These are phyloP conservation scores for Arbacia lixula DNA, from an alignment of 53 echinoderm and acorn worm species.

Conservation along the genomic window DNA sequence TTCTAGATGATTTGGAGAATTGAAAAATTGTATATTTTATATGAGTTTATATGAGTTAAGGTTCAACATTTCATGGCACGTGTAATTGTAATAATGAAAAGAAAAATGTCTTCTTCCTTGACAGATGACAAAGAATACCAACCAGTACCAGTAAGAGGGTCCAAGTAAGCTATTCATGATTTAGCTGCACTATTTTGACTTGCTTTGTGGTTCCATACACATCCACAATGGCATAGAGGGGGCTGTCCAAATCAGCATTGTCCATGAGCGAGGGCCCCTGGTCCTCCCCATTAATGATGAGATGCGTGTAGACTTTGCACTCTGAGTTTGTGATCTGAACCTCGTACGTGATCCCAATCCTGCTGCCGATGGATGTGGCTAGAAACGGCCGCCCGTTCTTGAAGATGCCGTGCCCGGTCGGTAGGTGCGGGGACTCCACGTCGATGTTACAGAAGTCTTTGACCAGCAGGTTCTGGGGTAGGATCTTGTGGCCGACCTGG, in stretches of 20 bases:
- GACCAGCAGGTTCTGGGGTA: constrained; percentile 80
- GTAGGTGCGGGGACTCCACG: constrained; percentile 54
- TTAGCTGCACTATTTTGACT: constrained; percentile 94
- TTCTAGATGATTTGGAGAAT: no score
- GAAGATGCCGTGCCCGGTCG: constrained; percentile 4
- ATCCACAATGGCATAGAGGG: constrained; percentile 93
- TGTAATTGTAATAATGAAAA: no score
- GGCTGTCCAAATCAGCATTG: constrained; percentile 75
- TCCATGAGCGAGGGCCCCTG: constrained; percentile 91
- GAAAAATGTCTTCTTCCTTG: not conserved
- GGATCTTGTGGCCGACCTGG: constrained; percentile 70
- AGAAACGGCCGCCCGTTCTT: constrained; percentile 62
- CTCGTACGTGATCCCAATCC: constrained; percentile 92
- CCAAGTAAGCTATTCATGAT: no score
- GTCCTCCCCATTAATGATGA: constrained; percentile 96
- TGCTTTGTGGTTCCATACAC: constrained; percentile 98
- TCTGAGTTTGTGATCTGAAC: constrained; percentile 47
- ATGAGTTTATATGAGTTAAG: no score
- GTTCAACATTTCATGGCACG: no score
- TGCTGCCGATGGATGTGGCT: constrained; percentile 89
- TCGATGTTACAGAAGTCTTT: constrained; percentile 76
- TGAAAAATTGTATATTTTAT: no score
- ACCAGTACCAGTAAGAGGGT: no score
- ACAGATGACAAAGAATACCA: no score
- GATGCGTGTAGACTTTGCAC: constrained; percentile 83